A percentile compares a stretch with the other conserved stretches of the same genome.
Conservation (phyloP, 2,797 vertebrate species). For the Pseudochromis fuscus region DNA sequence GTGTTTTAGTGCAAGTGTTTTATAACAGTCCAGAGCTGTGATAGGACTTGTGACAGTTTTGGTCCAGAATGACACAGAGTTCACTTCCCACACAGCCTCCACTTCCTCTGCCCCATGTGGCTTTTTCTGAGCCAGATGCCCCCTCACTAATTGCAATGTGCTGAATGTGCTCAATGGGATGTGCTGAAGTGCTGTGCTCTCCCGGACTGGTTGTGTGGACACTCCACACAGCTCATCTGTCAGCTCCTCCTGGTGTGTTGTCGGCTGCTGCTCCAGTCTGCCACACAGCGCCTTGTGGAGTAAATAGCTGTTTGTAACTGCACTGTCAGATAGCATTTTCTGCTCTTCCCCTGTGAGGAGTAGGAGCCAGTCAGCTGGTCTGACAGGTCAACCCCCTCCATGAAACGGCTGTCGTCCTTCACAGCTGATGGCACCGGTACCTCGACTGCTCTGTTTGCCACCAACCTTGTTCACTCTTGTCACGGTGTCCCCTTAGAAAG, state of each 20-base stretch:
- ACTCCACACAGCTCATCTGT: constrained; percentile 3
- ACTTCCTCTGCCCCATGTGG: constrained; percentile 14
- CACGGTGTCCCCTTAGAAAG: neutral
- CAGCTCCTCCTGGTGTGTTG: neutral
- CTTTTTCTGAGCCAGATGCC: constrained; percentile 15
- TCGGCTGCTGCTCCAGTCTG: constrained; percentile 7
- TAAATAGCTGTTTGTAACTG: constrained; percentile 16
- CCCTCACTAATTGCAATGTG: constrained; percentile 1
- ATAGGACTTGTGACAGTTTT: constrained; percentile 5
- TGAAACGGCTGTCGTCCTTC: constrained; percentile 17
- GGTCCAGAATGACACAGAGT: constrained; percentile 23
- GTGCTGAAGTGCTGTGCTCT: constrained; percentile 3
- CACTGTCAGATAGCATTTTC: constrained; percentile 9
- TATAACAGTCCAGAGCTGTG: neutral
- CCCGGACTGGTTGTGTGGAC: neutral
- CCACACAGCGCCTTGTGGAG: constrained; percentile 20
- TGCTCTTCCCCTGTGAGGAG: constrained; percentile 14
- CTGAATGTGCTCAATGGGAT: too few species aligned
- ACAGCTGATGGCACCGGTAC: constrained; percentile 2
- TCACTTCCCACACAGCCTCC: constrained; percentile 7
- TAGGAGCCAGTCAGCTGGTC: constrained; percentile 25
- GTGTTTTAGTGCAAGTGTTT: too few species aligned
- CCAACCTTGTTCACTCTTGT: neutral
- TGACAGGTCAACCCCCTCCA: neutral
- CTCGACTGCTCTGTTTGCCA: neutral